Percentiles rank a stretch among this genome's conserved stretches.
Conservation (phyloP, 2,797 vertebrate species). For the Centropyge bicolor region DNA sequence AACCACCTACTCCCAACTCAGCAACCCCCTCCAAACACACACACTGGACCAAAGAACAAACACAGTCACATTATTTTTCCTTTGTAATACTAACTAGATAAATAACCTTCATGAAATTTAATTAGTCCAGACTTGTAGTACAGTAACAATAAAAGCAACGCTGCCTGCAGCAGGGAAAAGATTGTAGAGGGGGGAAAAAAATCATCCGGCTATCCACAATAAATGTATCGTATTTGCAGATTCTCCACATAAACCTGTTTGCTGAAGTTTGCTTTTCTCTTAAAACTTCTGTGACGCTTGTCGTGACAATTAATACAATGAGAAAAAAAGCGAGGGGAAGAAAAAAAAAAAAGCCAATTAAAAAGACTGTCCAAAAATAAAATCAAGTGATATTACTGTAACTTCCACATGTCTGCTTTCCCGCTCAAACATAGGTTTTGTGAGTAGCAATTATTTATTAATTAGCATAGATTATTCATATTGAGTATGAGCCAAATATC, state of each 20-base stretch:
- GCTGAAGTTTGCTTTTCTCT: neutral
- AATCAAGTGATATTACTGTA: neutral
- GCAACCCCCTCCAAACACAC: neutral
- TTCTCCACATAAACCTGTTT: neutral
- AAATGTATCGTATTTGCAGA: slow-evolving; percentile 11
- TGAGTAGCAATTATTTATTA: neutral
- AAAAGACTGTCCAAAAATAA: neutral
- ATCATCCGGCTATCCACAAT: neutral
- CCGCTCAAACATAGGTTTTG: neutral
- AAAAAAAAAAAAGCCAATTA: slow-evolving; percentile 1
- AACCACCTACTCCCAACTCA: neutral
- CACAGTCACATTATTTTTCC: slow-evolving; percentile 13
- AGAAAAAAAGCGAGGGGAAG: neutral
- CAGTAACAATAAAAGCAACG: slow-evolving; percentile 27
- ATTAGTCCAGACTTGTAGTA: slow-evolving; percentile 36
- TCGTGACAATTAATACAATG: neutral
- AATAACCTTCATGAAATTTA: slow-evolving; percentile 57
- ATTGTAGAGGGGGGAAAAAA: neutral
- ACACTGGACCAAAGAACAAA: slow-evolving; percentile 1
- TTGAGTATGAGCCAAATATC: neutral
- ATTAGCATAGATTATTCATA: neutral
- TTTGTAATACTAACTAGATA: slow-evolving; percentile 49
- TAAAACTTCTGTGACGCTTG: slow-evolving; percentile 1
- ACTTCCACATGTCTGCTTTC: neutral
- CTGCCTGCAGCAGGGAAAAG: slow-evolving; percentile 6